Conservation (phyloP, 2,797 vertebrate species). For the Lateolabrax maculatus region DNA sequence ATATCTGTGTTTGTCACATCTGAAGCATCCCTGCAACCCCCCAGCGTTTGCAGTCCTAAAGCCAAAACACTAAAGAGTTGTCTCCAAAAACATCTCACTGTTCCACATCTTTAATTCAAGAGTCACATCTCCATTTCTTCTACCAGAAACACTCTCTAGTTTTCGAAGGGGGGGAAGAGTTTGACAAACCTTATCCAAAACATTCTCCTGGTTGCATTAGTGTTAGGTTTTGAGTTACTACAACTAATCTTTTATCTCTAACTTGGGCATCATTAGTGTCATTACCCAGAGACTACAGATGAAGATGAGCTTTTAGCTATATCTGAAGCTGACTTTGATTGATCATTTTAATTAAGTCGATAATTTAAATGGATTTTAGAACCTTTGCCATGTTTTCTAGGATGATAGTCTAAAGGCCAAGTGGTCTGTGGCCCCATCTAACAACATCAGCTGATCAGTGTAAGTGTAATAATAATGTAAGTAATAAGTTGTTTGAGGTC, state of each 20-base stretch:
- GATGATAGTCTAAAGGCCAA: not conserved
- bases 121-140: not conserved
- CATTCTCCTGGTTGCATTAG: too few relatives aligned
- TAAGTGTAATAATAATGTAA: too few relatives aligned
- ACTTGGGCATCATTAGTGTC: too few relatives aligned
- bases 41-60: not conserved
- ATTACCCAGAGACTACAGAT: too few relatives aligned
- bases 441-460: too few relatives aligned
- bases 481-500: too few relatives aligned
- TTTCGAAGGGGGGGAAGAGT: not conserved
- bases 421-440: too few relatives aligned
- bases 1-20: too few relatives aligned
- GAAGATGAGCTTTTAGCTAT: too few relatives aligned
- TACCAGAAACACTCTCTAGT: not conserved
- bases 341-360: not conserved
- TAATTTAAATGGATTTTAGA: not conserved
- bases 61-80: not conserved
- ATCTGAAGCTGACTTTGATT: not conserved
- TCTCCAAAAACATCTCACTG: not conserved
- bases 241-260: too few relatives aligned
- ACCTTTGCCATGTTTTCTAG: not conserved
- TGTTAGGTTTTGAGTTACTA: too few relatives aligned
- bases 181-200: not conserved
- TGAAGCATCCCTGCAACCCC: too few relatives aligned
- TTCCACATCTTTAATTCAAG: not conserved